Percentiles rank a stretch among this genome's conserved stretches.
Evolutionary conservation across 2,113 vertebrate genomes (phyloP).

Genomic region (Cariama cristata): DNA sequence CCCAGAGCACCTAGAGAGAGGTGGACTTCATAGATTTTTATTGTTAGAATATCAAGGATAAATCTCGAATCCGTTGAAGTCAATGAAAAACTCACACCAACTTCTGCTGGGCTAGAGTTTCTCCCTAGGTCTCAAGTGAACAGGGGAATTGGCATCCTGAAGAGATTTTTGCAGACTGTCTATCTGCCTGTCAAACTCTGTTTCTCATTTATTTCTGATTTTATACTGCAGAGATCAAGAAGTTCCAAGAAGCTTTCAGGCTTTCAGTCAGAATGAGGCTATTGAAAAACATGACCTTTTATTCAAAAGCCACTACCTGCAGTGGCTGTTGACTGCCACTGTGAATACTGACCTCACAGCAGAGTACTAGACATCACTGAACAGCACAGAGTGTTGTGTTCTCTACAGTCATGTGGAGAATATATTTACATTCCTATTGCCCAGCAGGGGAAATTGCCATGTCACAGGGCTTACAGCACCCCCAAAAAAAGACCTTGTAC

Average conservation of each 20-base stretch:
- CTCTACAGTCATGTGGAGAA: background rate
- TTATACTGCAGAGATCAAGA: constrained; percentile 53
- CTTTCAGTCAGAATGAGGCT: constrained; percentile 58
- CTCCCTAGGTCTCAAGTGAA: constrained; percentile 6
- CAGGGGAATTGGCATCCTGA: background rate
- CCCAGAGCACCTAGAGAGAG: constrained; percentile 22
- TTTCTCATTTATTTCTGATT: constrained; percentile 37
- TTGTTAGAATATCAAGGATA: background rate
- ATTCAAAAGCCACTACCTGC: constrained; percentile 66
- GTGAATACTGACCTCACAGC: constrained; percentile 62
- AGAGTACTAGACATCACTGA: constrained; percentile 32
- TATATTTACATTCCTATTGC: constrained; percentile 43
- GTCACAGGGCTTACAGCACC: background rate
- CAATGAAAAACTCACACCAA: background rate
- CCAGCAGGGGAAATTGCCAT: background rate
- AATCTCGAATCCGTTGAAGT: background rate
- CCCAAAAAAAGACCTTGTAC: background rate
- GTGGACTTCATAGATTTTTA: constrained; percentile 32
- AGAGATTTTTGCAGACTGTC: background rate
- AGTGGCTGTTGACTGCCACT: constrained; percentile 65
- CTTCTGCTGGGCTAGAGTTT: constrained; percentile 1
- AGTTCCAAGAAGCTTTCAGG: constrained; percentile 61
- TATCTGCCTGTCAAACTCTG: background rate
- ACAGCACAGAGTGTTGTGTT: constrained; percentile 12
- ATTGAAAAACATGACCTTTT: constrained; percentile 73